Base-by-base conservation (phyloP, 2,888 invertebrate species). In the Steinernema hermaphroditum region DNA sequence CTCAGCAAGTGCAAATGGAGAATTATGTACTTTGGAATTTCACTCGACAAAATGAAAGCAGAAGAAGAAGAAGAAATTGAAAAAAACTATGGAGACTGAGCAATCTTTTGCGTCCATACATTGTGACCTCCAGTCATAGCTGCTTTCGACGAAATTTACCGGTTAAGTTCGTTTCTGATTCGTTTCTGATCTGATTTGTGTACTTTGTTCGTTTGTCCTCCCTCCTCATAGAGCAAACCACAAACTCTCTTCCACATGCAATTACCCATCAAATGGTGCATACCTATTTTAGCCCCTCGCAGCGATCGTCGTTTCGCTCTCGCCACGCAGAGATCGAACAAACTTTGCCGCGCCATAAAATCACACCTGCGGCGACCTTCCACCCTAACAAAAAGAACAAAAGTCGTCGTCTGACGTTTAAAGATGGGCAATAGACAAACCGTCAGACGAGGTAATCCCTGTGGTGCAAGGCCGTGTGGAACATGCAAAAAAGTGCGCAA, bases 331-430 rank as follows among this genome's bases (percentile, higher is more conserved):
- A 29, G n/a, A 4, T 29, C 62, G 32, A 62, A 62, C 62, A 62
- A 34, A 34, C 32, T 27, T 62, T 32, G 16, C 24, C 62, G 62
- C 62, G 62, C 62, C 62, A 62, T 62, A 62, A 62, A 62, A 62
- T 29, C 62, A 16, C 62, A 29, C 62, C 34, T 12, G 12, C 6
- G 2, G 29, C 62, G 62, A 32, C 62, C 32, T 62, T 62, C 27
- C 62, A 8, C 54, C 4, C n/a, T n/a, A n/a, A n/a, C n/a, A n/a
- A n/a, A n/a, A 62, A 34, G 16, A 62, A 62, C 62, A 29, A 32
- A 34, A 62, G 62, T 22, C 22, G 54, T 29, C 32, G 12, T 9
- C 22, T 6, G 62, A 62, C 62, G 62, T 62, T 62, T 62, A 62
- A 62, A 62, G 34, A 34, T 32, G 54, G 54, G 2, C 29, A 27